Evolutionary conservation across 2,888 invertebrate species (phyloP), one percentile per base, ranked within the genome.

Genomic region (Spisula solida): DNA sequence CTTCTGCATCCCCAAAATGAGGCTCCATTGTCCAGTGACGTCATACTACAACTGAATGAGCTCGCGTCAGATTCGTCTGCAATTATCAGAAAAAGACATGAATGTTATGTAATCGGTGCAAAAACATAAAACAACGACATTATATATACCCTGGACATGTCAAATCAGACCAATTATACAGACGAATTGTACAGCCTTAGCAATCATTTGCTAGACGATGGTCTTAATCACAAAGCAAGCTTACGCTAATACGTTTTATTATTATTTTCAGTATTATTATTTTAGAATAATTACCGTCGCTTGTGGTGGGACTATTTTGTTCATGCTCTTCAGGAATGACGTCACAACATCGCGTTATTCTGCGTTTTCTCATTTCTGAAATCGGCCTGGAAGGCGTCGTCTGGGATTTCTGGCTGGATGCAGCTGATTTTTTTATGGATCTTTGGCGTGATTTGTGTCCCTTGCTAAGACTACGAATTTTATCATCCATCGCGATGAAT

Each of bases 401-500:
- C 85, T 79, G 70, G 16, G 82, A 83, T 31, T 86, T 48, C 16
- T 90, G 86, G 51, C 81, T 85, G 55, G 90, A 75, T 20, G 86
- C 34, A n/a, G 70, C 60, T 12, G 87, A 20, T 51, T 88, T 84
- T 78, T 81, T 70, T 85, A 88, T 90, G 31, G 86, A 85, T 56
- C 87, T 90, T 88, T 86, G 90, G 16, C 85, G 81, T 47, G 81
- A 79, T 47, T 87, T 85, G 31, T 89, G 85, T 29, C 91, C 93
- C 16, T 87, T 88, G 82, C 92, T 87, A 18, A 93, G 55, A 70
- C 88, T 91, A 70, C 85, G 70, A 82, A 93, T 93, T 29, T 88
- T 90, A 51, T 93, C 93, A 75, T 92, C 92, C 81, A 93, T 93
- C 48, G 84, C 85, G 70, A 93, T 90, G 66, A 93, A 86, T 83